Evolutionary conservation across 2,888 invertebrate genomes (phyloP).

Genomic region (Megalurothrips usitatus): DNA sequence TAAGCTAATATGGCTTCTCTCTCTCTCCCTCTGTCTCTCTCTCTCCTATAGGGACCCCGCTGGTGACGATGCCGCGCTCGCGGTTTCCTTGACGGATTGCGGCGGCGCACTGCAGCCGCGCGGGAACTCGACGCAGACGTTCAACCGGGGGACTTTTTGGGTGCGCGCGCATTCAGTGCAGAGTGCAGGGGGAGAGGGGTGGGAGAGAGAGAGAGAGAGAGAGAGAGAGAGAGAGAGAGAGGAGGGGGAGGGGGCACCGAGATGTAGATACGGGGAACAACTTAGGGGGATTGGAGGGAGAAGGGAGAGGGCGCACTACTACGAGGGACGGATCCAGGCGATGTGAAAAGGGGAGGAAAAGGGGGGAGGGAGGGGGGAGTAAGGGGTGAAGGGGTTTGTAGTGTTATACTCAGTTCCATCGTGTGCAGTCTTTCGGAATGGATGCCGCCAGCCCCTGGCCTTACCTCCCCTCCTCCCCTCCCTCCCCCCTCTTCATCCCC

Average conservation of each 20-base stretch:
- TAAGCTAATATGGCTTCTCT: too few species aligned
- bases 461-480: neutral
- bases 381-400: neutral
- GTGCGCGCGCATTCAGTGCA: neutral
- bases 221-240: too few species aligned
- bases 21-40: too few species aligned
- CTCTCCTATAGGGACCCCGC: too few species aligned
- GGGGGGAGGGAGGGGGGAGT: neutral
- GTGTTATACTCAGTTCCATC: constrained; percentile 23
- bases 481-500: neutral
- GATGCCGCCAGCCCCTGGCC: neutral
- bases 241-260: neutral
- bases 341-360: neutral
- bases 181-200: neutral
- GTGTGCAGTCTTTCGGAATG: constrained; percentile 22
- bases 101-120: neutral
- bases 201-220: too few species aligned
- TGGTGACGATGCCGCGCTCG: too few species aligned
- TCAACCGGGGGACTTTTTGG: too few species aligned
- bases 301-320: neutral
- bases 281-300: constrained; percentile 24
- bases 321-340: neutral
- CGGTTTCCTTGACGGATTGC: neutral
- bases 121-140: neutral
- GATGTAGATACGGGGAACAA: constrained; percentile 5